phyloP scores from a whole-genome alignment of 2,113 vertebrate species.

The Equus przewalskii region DNA sequence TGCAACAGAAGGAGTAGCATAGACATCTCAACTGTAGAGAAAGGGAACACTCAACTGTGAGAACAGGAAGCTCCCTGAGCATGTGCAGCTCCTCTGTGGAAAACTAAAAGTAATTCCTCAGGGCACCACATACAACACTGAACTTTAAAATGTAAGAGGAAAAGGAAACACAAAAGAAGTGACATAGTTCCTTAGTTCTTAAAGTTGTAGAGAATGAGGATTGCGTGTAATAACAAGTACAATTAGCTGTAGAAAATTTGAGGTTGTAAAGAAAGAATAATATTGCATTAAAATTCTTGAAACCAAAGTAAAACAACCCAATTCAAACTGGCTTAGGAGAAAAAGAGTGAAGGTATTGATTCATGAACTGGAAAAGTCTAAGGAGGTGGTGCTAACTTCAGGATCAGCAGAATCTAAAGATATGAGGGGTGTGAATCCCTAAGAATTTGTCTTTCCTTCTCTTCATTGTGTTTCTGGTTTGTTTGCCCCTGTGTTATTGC shows the following conservation, averaged over 20 bases:
- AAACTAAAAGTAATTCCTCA: neutral
- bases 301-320: neutral
- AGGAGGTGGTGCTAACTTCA: too few relatives aligned
- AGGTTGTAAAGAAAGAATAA: neutral
- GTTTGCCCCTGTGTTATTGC: neutral
- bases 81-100: neutral
- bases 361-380: neutral
- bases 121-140: neutral
- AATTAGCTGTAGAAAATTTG: neutral
- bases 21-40: neutral
- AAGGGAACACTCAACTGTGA: neutral
- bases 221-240: neutral
- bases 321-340: neutral
- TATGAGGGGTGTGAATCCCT: neutral
- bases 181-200: neutral
- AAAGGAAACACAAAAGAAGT: neutral
- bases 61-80: neutral
- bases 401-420: neutral
- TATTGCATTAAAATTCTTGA: neutral
- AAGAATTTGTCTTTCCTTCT: neutral
- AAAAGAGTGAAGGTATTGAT: neutral
- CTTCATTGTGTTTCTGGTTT: neutral
- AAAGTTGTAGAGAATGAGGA: neutral
- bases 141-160: neutral
- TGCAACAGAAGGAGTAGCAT: neutral